phyloP scores from a whole-genome alignment of 1,140 invertebrate species.

The Drosophila aff. region DNA sequence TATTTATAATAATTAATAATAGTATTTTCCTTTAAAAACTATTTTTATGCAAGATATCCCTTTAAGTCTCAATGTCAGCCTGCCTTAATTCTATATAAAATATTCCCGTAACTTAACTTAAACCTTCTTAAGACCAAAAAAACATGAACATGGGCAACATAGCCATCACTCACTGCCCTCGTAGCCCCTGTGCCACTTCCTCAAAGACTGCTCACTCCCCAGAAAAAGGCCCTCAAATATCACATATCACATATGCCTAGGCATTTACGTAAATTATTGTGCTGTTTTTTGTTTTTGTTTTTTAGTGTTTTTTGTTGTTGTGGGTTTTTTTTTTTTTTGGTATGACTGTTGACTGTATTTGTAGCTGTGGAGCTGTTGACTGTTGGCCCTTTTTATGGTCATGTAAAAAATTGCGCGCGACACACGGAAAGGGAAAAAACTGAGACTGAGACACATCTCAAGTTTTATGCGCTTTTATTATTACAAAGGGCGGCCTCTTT shows the following conservation, averaged over 20 bases:
- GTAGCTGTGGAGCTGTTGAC: slow-evolving; percentile 36
- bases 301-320: slow-evolving; percentile 7
- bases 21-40: neutral
- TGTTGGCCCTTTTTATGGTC: slow-evolving; percentile 69
- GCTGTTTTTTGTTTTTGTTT: slow-evolving; percentile 29
- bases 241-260: slow-evolving; percentile 62
- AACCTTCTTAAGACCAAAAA: slow-evolving; percentile 16
- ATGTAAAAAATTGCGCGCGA: slow-evolving; percentile 61
- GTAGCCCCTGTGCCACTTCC: slow-evolving; percentile 3
- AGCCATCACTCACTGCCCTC: slow-evolving; percentile 25
- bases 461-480: slow-evolving; percentile 72
- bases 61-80: neutral
- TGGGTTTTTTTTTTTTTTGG: slow-evolving; percentile 1
- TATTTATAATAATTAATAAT: too few species aligned
- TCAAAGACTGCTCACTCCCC: slow-evolving; percentile 3
- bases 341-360: slow-evolving; percentile 37
- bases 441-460: slow-evolving; percentile 45
- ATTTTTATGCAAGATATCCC: neutral
- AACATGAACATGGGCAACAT: neutral
- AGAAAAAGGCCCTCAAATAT: slow-evolving; percentile 30
- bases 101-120: too few species aligned
- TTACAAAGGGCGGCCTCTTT: slow-evolving; percentile 69
- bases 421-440: slow-evolving; percentile 6
- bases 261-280: slow-evolving; percentile 75
- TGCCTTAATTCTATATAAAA: neutral